These are phyloP conservation scores for Australoheros scitulus DNA, from an alignment of 2,113 vertebrate species.

Conservation along the genomic window DNA sequence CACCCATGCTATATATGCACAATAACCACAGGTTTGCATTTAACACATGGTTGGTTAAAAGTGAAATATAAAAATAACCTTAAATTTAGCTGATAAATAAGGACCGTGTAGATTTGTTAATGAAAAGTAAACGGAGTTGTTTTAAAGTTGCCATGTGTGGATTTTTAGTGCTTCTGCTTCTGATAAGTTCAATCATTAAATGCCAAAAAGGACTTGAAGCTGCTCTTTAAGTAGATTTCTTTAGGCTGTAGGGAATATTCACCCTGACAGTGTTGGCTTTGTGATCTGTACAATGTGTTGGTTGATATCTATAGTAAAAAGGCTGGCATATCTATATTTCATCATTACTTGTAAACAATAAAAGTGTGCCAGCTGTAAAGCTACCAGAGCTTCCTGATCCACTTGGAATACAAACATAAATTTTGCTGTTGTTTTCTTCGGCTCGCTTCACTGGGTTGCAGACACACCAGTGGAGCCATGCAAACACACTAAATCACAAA, in stretches of 20 bases:
- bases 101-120: no score
- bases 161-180: background rate
- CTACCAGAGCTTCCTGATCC: background rate
- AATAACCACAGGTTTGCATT: background rate
- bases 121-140: background rate
- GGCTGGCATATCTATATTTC: background rate
- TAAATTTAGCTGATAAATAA: background rate
- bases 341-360: background rate
- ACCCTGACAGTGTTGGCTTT: background rate
- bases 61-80: background rate
- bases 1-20: background rate
- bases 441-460: background rate
- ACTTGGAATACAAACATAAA: background rate
- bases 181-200: background rate
- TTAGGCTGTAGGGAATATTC: background rate
- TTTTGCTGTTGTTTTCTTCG: background rate
- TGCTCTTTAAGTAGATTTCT: background rate
- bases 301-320: background rate
- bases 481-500: background rate
- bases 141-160: background rate
- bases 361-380: background rate
- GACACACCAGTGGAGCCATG: slow-evolving; percentile 18
- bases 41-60: background rate
- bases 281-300: background rate
- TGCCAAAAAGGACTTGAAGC: background rate